These are phyloP conservation scores for Octonoba sinensis DNA, from an alignment of 2,888 invertebrate species.

Conservation along the genomic window DNA sequence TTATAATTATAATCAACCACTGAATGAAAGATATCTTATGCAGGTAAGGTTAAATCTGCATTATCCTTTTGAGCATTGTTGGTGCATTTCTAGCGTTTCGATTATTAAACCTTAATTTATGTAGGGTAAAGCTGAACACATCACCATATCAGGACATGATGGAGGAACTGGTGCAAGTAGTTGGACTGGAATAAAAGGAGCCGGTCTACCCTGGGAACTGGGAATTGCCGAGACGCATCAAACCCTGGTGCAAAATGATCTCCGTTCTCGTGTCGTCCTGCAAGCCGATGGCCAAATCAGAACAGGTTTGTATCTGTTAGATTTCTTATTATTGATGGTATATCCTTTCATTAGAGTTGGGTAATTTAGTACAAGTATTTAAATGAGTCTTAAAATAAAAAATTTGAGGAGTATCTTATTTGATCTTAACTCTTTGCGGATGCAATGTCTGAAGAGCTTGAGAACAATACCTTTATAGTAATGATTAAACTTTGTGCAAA, in stretches of 20 bases:
- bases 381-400: neutral
- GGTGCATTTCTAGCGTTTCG: too few relatives aligned
- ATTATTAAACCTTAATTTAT: neutral
- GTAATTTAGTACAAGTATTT: neutral
- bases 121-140: constrained; percentile 89
- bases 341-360: neutral
- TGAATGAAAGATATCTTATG: neutral
- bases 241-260: constrained; percentile 91
- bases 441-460: too few relatives aligned
- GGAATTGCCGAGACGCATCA: constrained; percentile 99
- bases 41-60: neutral
- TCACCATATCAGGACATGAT: constrained; percentile 98
- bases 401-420: neutral
- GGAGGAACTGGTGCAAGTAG: constrained; percentile 99
- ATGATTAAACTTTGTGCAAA: too few relatives aligned
- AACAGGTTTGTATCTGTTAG: constrained; percentile 70
- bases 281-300: constrained; percentile 91
- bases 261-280: constrained; percentile 90
- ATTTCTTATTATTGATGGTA: neutral
- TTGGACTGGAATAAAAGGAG: constrained; percentile 99
- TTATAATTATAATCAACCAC: too few relatives aligned
- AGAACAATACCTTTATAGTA: too few relatives aligned
- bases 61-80: neutral
- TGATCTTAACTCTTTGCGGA: neutral
- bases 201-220: constrained; percentile 98